A percentile compares a stretch with the other conserved stretches of the same genome.
Evolutionary conservation across 2,888 invertebrate species (phyloP).

Genomic region (Lepidocyrtoides sp.): DNA sequence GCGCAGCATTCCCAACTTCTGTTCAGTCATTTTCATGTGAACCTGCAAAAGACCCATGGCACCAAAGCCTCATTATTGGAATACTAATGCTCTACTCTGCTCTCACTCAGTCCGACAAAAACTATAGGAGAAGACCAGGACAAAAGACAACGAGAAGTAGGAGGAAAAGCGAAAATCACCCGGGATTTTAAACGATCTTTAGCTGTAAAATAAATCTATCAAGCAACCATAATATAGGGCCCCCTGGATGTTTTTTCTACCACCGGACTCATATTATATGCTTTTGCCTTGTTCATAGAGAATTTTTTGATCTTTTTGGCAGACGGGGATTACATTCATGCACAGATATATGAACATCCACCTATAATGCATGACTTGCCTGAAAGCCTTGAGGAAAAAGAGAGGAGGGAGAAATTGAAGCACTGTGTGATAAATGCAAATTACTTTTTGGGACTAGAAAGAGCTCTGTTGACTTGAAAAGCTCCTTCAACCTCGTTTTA

Average conservation of each 20-base stretch:
- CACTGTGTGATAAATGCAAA: constrained; percentile 83
- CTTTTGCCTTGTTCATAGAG: constrained; percentile 1
- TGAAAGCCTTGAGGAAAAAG: constrained; percentile 35
- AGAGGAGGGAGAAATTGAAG: constrained; percentile 38
- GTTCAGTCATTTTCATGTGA: constrained; percentile 51
- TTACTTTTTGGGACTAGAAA: constrained; percentile 78
- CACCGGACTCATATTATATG: background rate
- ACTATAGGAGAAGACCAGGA: background rate
- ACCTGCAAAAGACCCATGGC: constrained; percentile 46
- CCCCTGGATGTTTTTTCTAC: constrained; percentile 46
- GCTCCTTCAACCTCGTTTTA: constrained; percentile 16
- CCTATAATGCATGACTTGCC: no score
- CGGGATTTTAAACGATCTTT: constrained; percentile 76
- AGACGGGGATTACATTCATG: constrained; percentile 44
- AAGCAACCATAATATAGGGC: constrained; percentile 72
- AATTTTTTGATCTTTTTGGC: constrained; percentile 51
- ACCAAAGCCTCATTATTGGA: constrained; percentile 58
- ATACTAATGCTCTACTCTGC: background rate
- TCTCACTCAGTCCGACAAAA: background rate
- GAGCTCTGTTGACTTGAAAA: constrained; percentile 30
- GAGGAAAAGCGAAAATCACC: constrained; percentile 75
- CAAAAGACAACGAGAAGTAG: constrained; percentile 38
- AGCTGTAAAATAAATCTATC: constrained; percentile 77
- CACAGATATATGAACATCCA: constrained; percentile 1
- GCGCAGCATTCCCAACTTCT: background rate